phyloP scores from a whole-genome alignment of 2,888 invertebrate species.

The Drosophila mulleri region DNA sequence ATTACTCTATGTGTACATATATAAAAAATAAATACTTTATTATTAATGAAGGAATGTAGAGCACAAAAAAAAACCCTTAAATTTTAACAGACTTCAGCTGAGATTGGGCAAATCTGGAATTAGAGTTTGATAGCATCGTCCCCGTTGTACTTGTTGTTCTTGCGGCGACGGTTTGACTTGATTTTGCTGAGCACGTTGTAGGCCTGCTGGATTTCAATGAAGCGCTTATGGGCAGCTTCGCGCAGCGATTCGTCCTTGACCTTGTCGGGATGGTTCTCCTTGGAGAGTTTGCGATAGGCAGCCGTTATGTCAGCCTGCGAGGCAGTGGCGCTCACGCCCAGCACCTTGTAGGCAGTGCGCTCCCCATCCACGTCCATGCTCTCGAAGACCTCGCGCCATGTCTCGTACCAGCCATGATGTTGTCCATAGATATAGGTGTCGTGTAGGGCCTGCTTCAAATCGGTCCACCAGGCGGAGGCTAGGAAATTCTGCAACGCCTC shows the following conservation, averaged over 20 bases:
- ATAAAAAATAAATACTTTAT: slow-evolving; percentile 17
- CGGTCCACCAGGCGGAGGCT: slow-evolving; percentile 95
- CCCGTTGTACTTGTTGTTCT: slow-evolving; percentile 89
- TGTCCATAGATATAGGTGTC: slow-evolving; percentile 92
- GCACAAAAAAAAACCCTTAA: slow-evolving; percentile 5
- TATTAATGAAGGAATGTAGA: not conserved
- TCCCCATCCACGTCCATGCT: slow-evolving; percentile 96
- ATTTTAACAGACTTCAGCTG: slow-evolving; percentile 9
- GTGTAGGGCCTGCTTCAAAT: slow-evolving; percentile 90
- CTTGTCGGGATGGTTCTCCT: slow-evolving; percentile 96
- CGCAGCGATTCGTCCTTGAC: slow-evolving; percentile 90
- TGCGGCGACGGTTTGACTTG: slow-evolving; percentile 90
- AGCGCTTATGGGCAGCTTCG: slow-evolving; percentile 91
- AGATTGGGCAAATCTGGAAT: not conserved
- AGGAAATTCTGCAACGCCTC: slow-evolving; percentile 96
- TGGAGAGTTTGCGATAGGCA: slow-evolving; percentile 92
- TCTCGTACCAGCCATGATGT: slow-evolving; percentile 94
- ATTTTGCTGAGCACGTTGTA: slow-evolving; percentile 95
- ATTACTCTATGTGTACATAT: slow-evolving; percentile 4
- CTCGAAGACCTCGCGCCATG: slow-evolving; percentile 94
- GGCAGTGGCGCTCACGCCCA: slow-evolving; percentile 92
- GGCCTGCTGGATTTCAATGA: slow-evolving; percentile 97
- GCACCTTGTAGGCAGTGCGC: slow-evolving; percentile 93
- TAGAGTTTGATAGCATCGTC: slow-evolving; percentile 83
- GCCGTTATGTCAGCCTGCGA: slow-evolving; percentile 94